phyloP scores from a whole-genome alignment of 2,888 invertebrate species.

The Zygothrica quintamaculata region DNA sequence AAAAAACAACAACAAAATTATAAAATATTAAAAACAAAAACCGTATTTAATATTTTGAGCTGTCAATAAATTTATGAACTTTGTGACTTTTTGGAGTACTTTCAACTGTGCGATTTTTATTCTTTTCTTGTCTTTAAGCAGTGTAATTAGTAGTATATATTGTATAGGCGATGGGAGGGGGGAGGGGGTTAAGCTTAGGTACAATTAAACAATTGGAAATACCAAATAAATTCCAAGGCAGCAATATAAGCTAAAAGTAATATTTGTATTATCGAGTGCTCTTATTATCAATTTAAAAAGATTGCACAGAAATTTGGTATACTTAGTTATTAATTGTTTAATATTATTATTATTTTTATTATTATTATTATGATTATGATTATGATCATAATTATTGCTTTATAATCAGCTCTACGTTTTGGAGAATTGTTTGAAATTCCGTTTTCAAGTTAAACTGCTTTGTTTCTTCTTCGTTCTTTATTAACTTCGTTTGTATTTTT shows the following conservation, averaged over 20 bases:
- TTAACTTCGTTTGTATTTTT: no score
- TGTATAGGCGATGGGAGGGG: no score
- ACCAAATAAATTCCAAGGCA: slow-evolving; percentile 11
- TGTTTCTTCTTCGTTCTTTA: slow-evolving; percentile 23
- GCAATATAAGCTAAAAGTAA: no score
- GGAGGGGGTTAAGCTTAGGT: no score
- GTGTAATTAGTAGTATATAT: slow-evolving; percentile 13
- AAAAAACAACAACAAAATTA: slow-evolving; percentile 19
- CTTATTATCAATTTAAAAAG: not conserved
- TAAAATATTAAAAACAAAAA: slow-evolving; percentile 15
- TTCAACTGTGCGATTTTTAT: slow-evolving; percentile 63
- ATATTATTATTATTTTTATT: not conserved
- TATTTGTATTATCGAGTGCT: not conserved
- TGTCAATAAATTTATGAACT: slow-evolving; percentile 74
- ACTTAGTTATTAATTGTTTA: slow-evolving; percentile 33
- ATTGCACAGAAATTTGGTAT: slow-evolving; percentile 24
- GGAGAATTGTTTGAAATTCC: slow-evolving; percentile 17
- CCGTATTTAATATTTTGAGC: slow-evolving; percentile 60
- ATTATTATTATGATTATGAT: not conserved
- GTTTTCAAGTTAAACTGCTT: slow-evolving; percentile 59
- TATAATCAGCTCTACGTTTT: slow-evolving; percentile 14
- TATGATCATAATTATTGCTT: slow-evolving; percentile 28
- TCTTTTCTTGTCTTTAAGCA: slow-evolving; percentile 35
- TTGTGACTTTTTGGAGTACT: slow-evolving; percentile 58
- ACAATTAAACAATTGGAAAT: slow-evolving; percentile 31